A percentile compares a stretch with the other conserved stretches of the same genome.
phyloP scores from a whole-genome alignment of 2,113 vertebrate genomes.

The Strigops habroptila region DNA sequence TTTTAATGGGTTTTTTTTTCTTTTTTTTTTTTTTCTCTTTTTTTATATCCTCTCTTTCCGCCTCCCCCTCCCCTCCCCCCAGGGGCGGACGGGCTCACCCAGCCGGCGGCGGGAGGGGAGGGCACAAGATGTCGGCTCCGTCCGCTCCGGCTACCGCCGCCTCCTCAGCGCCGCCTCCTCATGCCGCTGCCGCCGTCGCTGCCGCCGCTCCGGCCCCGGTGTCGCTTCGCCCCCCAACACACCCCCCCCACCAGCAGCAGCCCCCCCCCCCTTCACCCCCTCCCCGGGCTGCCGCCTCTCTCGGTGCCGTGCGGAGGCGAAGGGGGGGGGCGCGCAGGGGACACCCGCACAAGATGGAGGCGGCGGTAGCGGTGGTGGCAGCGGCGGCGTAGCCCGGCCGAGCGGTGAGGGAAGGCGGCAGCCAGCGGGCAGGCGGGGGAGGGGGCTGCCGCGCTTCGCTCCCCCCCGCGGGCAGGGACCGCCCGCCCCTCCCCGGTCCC shows the following conservation, averaged over 20 bases:
- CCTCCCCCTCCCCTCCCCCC: conserved; percentile 47
- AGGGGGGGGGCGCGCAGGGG: conserved; percentile 21
- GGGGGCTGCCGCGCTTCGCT: conserved; percentile 16
- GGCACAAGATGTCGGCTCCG: conserved; percentile 53
- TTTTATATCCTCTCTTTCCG: not conserved
- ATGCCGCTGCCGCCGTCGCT: conserved; percentile 29
- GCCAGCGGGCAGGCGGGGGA: conserved; percentile 34
- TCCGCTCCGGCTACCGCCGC: conserved; percentile 59
- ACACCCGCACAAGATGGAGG: conserved; percentile 10
- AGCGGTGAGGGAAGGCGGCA: conserved; percentile 49
- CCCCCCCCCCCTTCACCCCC: not conserved
- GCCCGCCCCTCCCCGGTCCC: conserved; percentile 62
- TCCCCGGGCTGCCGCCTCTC: not conserved
- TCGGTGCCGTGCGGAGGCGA: not conserved
- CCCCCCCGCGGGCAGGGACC: conserved; percentile 68
- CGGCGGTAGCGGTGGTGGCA: not conserved
- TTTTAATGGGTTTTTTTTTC: not conserved
- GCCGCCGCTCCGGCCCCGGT: conserved; percentile 36
- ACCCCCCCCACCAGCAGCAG: too few species aligned
- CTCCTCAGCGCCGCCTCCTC: conserved; percentile 59
- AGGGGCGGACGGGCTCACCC: conserved; percentile 25
- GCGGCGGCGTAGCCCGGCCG: conserved; percentile 62
- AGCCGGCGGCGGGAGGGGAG: conserved; percentile 33
- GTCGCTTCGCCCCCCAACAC: not conserved
- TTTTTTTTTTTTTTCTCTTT: too few species aligned